phyloP scores from a whole-genome alignment of 2,888 invertebrate genomes.

The Cacoxenus indagator region DNA sequence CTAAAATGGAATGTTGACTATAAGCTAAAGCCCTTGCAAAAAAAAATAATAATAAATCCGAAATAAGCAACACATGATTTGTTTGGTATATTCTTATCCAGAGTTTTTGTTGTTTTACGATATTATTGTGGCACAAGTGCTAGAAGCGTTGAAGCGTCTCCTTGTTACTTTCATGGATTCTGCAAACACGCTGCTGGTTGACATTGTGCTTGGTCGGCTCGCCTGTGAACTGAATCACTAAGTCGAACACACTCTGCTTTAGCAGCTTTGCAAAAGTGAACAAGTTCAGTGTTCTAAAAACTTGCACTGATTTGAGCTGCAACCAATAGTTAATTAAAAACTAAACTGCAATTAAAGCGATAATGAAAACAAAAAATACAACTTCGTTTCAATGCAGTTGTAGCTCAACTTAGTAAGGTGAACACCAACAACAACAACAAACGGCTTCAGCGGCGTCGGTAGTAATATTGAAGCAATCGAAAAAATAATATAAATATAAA shows the following conservation, averaged over 20 bases:
- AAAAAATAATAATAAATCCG: too few relatives aligned
- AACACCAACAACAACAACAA: conserved; percentile 27
- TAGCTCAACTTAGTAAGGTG: neutral
- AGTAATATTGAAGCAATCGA: too few relatives aligned
- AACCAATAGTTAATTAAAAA: neutral
- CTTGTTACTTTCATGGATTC: conserved; percentile 8
- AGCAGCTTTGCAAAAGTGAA: conserved; percentile 67
- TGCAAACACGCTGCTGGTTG: conserved; percentile 51
- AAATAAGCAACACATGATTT: too few relatives aligned
- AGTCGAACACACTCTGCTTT: conserved; percentile 41
- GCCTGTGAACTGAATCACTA: too few relatives aligned
- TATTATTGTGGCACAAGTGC: conserved; percentile 46
- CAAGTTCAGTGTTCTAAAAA: conserved; percentile 32
- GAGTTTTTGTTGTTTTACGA: too few relatives aligned
- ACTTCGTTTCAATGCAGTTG: neutral
- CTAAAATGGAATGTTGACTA: too few relatives aligned
- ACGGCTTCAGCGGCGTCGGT: neutral
- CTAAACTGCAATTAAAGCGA: too few relatives aligned
- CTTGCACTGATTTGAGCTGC: conserved; percentile 65
- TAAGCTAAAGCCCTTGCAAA: neutral
- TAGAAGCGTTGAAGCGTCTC: neutral
- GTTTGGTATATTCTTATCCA: too few relatives aligned
- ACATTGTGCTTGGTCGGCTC: conserved; percentile 46
- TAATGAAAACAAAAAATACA: too few relatives aligned
- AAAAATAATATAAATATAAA: neutral